A percentile compares a stretch with the other conserved stretches of the same genome.
Evolutionary conservation across 2,888 invertebrate species (phyloP).

Genomic region (Hypomecis atomaria): DNA sequence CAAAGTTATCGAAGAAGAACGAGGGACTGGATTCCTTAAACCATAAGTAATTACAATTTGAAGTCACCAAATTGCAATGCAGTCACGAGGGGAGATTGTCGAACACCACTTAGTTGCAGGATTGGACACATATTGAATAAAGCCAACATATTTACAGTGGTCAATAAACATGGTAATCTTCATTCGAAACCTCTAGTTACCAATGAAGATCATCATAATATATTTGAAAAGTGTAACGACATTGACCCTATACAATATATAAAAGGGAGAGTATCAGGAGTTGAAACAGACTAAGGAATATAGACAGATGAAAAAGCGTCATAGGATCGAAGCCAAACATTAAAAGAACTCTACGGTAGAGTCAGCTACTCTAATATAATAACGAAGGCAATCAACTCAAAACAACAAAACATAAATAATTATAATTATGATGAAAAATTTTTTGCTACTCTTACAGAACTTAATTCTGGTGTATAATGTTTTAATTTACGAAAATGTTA

Average conservation of each 20-base stretch:
- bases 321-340: conserved; percentile 39
- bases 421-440: background rate
- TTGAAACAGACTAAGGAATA: conserved; percentile 46
- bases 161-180: conserved; percentile 64
- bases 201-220: conserved; percentile 68
- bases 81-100: conserved; percentile 85
- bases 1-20: conserved; percentile 75
- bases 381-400: conserved; percentile 39
- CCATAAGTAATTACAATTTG: conserved; percentile 84
- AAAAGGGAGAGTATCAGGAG: conserved; percentile 44
- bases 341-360: conserved; percentile 30
- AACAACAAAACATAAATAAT: conserved; percentile 22
- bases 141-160: conserved; percentile 56
- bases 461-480: conserved; percentile 30
- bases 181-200: conserved; percentile 64
- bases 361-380: conserved; percentile 37
- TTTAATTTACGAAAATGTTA: conserved; percentile 27
- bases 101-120: conserved; percentile 72
- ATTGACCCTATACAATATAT: conserved; percentile 62
- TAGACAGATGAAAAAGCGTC: conserved; percentile 41
- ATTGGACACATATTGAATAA: conserved; percentile 51
- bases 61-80: conserved; percentile 85
- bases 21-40: conserved; percentile 83
- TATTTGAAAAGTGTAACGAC: conserved; percentile 48
- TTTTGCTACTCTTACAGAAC: conserved; percentile 18